Conservation (phyloP, 2,113 vertebrate genomes). For the Hypomesus transpacificus region DNA sequence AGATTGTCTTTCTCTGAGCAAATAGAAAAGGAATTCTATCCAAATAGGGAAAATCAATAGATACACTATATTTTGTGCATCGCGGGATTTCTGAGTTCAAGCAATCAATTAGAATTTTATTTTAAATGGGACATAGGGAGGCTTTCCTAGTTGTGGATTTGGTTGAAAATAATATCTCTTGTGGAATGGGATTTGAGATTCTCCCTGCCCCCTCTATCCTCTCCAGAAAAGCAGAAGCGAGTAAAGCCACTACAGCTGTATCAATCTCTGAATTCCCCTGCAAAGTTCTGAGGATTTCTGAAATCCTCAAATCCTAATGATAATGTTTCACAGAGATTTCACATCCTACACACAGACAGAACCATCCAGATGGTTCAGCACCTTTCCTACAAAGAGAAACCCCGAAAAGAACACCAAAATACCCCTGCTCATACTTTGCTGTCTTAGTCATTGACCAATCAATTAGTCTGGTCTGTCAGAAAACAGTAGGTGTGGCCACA, state of each 20-base stretch:
- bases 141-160: constrained; percentile 12
- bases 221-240: constrained; percentile 17
- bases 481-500: background rate
- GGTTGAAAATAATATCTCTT: constrained; percentile 22
- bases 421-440: background rate
- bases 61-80: too few species aligned
- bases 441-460: constrained; percentile 6
- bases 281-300: constrained; percentile 27
- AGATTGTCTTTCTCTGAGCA: background rate
- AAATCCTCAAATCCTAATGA: constrained; percentile 33
- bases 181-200: constrained; percentile 31
- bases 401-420: constrained; percentile 8
- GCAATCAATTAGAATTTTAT: constrained; percentile 27
- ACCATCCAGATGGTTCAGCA: background rate
- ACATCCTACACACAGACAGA: background rate
- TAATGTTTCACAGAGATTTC: constrained; percentile 15
- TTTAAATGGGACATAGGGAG: background rate
- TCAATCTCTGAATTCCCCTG: constrained; percentile 30
- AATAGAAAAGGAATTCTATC: background rate
- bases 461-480: constrained; percentile 32
- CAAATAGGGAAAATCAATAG: too few species aligned
- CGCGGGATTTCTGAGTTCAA: constrained; percentile 5
- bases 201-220: constrained; percentile 8
- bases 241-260: constrained; percentile 26
- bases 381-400: constrained; percentile 22